Percentiles rank a stretch among this genome's conserved stretches.
phyloP scores from a whole-genome alignment of 2,888 invertebrate species.

The Heteromurus nitidus region DNA sequence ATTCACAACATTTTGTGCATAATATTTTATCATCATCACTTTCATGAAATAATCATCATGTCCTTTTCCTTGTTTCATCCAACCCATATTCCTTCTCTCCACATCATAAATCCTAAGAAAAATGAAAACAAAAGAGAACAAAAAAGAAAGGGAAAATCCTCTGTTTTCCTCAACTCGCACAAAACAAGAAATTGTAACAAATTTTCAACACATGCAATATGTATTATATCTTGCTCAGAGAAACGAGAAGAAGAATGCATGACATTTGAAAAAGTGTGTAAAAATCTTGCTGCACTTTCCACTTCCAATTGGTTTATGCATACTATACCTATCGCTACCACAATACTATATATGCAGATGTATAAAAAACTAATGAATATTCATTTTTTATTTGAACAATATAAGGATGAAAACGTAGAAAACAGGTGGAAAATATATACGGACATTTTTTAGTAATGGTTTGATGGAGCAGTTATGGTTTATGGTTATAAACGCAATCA shows the following conservation, averaged over 20 bases:
- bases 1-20: constrained; percentile 24
- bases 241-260: not conserved
- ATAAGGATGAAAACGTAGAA: no score
- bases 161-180: not conserved
- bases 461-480: no score
- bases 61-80: constrained; percentile 37
- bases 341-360: not conserved
- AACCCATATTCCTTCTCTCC: constrained; percentile 4
- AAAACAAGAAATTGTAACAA: not conserved
- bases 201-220: no score
- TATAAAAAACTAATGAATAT: not conserved
- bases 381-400: no score
- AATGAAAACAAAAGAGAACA: constrained; percentile 1
- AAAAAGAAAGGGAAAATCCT: not conserved
- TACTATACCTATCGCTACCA: not conserved
- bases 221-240: not conserved
- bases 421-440: no score
- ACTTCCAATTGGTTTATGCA: not conserved
- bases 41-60: constrained; percentile 48
- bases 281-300: not conserved
- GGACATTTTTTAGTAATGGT: no score
- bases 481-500: no score
- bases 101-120: not conserved
- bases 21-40: constrained; percentile 48
- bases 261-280: not conserved